Conservation (phyloP, 2,113 vertebrate species). For the Elephas maximus region DNA sequence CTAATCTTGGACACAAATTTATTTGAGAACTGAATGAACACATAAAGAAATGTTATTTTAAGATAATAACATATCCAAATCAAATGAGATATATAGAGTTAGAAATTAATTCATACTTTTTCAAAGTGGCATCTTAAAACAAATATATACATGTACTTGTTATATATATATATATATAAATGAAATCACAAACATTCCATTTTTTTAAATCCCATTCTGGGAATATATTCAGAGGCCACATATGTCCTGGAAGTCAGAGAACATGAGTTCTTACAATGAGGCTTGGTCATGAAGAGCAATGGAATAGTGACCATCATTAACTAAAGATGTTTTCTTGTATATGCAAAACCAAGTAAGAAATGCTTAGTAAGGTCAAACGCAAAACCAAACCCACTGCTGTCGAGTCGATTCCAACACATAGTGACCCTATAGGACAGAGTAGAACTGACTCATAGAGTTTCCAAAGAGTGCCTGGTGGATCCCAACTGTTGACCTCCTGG, state of each 20-base stretch:
- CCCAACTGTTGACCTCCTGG: too few species aligned
- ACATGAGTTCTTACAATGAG: background rate
- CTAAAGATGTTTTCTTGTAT: background rate
- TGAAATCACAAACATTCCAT: accelerated
- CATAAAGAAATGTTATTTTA: background rate
- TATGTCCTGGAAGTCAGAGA: background rate
- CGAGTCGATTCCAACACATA: too few species aligned
- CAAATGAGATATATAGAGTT: background rate
- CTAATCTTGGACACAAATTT: accelerated
- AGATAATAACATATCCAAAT: background rate
- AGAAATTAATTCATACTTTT: background rate
- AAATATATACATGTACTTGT: background rate
- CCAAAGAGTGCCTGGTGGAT: too few species aligned
- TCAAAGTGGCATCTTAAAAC: background rate
- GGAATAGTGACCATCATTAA: accelerated
- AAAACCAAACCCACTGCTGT: too few species aligned
- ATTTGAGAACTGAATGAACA: background rate
- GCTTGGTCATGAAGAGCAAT: background rate
- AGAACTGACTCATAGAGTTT: too few species aligned
- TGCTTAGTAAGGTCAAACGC: background rate
- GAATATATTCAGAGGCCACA: background rate
- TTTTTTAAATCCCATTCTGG: background rate
- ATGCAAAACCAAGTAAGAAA: background rate
- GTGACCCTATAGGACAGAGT: too few species aligned
- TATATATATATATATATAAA: too few species aligned